A percentile compares a stretch with the other conserved stretches of the same genome.
These are phyloP conservation scores for Pseudomyrmex gracilis DNA, from an alignment of 1,140 invertebrate species.

Conservation along the genomic window DNA sequence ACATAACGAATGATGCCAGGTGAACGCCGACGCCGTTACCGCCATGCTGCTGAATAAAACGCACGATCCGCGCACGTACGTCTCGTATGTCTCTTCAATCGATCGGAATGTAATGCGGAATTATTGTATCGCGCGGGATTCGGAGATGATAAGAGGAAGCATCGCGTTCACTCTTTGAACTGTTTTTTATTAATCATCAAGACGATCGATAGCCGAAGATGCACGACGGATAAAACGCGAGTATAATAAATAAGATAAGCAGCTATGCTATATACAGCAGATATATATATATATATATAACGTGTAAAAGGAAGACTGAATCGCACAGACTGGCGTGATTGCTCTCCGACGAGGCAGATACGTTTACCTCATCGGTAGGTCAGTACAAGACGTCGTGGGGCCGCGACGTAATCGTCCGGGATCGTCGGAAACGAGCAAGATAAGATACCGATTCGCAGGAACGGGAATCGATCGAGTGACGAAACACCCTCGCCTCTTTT, in stretches of 20 bases:
- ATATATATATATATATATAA: too few species aligned
- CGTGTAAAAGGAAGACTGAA: background rate
- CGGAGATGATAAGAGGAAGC: slow-evolving; percentile 3
- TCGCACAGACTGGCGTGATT: too few species aligned
- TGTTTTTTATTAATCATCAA: background rate
- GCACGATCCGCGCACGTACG: slow-evolving; percentile 5
- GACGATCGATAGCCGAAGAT: background rate
- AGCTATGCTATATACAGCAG: background rate
- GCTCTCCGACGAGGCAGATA: background rate
- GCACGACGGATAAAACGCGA: background rate
- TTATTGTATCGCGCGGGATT: slow-evolving; percentile 2
- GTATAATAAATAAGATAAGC: slow-evolving; percentile 11
- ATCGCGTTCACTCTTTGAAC: background rate
- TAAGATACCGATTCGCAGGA: slow-evolving; percentile 63
- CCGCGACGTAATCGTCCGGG: slow-evolving; percentile 48
- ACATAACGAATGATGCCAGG: slow-evolving; percentile 72
- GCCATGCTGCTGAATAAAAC: background rate
- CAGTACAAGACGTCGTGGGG: slow-evolving; percentile 44
- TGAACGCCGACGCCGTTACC: slow-evolving; percentile 60
- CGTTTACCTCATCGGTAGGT: slow-evolving; percentile 61
- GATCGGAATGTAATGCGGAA: slow-evolving; percentile 4
- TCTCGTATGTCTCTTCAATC: slow-evolving; percentile 12
- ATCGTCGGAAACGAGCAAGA: slow-evolving; percentile 51
- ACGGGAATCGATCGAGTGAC: slow-evolving; percentile 51
- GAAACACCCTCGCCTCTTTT: slow-evolving; percentile 45